A percentile compares a stretch with the other conserved stretches of the same genome.
Conservation (phyloP, 2,113 vertebrate species). For the Lepisosteus osseus region DNA sequence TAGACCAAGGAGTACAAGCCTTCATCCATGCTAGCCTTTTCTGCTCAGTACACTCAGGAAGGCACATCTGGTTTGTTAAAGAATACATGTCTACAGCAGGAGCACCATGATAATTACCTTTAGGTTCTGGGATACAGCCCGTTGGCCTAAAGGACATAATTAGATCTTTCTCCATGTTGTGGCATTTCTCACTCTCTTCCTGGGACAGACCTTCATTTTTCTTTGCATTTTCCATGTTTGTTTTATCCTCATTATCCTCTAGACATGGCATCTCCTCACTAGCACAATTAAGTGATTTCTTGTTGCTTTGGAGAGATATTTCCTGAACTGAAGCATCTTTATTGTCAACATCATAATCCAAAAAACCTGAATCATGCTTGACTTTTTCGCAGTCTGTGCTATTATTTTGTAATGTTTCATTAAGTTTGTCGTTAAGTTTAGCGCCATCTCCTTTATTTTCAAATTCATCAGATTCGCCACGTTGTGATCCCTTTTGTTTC, state of each 20-base stretch:
- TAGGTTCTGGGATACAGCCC: not conserved
- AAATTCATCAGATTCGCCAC: too few relatives aligned
- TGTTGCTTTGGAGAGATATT: too few relatives aligned
- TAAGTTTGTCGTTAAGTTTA: not conserved
- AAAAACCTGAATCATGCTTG: not conserved
- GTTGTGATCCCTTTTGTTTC: too few relatives aligned
- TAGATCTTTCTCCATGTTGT: not conserved
- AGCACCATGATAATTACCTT: not conserved
- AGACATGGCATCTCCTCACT: too few relatives aligned
- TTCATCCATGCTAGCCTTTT: conserved; percentile 80
- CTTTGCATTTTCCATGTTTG: too few relatives aligned
- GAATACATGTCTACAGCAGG: not conserved
- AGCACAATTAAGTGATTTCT: too few relatives aligned
- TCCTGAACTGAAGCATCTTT: too few relatives aligned
- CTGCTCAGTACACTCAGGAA: conserved; percentile 63
- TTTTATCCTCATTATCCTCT: too few relatives aligned
- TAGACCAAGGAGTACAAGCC: conserved; percentile 73
- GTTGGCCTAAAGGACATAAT: not conserved
- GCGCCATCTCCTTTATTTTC: not conserved
- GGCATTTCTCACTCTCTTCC: not conserved
- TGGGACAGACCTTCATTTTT: not conserved
- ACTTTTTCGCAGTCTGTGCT: not conserved
- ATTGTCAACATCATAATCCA: not conserved
- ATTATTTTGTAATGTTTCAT: not conserved
- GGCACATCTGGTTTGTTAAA: conserved; percentile 1